phyloP scores from a whole-genome alignment of 2,797 vertebrate genomes.

The Pangasius mekongensis region DNA sequence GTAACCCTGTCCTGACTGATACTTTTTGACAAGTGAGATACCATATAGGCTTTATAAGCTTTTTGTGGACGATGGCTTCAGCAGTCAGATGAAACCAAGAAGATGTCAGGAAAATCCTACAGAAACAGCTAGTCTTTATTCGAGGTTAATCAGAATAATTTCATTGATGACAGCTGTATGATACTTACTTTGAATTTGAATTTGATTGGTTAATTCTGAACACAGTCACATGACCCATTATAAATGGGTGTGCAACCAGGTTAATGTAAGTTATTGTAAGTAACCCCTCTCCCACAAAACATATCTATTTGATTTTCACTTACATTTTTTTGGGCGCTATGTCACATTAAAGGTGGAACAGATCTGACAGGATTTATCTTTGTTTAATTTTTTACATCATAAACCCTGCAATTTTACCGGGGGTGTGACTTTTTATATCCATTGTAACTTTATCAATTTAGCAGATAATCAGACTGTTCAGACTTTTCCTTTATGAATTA shows the following conservation, averaged over 20 bases:
- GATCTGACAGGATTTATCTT: neutral
- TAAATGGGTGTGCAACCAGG: neutral
- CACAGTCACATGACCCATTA: neutral
- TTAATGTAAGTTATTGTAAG: no score
- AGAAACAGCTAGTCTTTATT: neutral
- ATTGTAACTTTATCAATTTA: neutral
- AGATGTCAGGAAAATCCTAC: neutral
- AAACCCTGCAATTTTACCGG: neutral
- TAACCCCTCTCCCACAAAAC: no score
- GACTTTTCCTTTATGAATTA: neutral
- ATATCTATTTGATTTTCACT: no score
- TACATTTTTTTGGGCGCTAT: no score
- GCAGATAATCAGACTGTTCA: neutral
- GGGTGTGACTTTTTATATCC: neutral
- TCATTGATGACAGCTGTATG: neutral
- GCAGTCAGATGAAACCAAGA: neutral
- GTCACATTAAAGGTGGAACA: no score
- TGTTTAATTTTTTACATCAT: neutral
- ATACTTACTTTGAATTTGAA: neutral
- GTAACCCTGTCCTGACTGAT: neutral
- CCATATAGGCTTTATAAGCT: neutral
- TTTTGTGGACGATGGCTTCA: neutral
- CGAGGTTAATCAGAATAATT: neutral
- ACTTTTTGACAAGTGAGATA: neutral
- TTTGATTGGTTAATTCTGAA: neutral